These are phyloP conservation scores for Hiodon tergisus DNA, from an alignment of 2,113 vertebrate genomes.

Conservation along the genomic window DNA sequence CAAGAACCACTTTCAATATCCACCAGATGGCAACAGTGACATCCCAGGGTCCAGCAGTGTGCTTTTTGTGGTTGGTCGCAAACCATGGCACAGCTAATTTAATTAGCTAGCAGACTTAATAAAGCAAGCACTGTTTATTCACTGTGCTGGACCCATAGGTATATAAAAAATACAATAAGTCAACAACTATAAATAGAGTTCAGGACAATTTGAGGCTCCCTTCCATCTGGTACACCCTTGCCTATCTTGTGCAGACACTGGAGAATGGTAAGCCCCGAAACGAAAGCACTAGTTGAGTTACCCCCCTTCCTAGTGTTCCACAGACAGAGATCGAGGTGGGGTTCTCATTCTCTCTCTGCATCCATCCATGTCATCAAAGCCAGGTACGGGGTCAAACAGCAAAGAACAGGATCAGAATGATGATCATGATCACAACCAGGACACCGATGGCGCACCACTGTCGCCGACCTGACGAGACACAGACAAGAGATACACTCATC, in stretches of 20 bases:
- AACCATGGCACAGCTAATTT: slow-evolving; percentile 28
- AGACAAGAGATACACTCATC: neutral
- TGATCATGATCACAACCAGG: slow-evolving; percentile 58
- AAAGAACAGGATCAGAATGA: slow-evolving; percentile 67
- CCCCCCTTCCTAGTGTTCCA: slow-evolving; percentile 8
- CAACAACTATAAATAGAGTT: slow-evolving; percentile 34
- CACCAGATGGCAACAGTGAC: slow-evolving; percentile 45
- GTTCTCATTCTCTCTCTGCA: slow-evolving; percentile 7
- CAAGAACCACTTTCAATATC: slow-evolving; percentile 14
- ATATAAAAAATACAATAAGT: slow-evolving; percentile 56
- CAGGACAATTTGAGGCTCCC: slow-evolving; percentile 6
- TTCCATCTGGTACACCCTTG: no score
- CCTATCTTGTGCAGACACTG: neutral
- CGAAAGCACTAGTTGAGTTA: neutral
- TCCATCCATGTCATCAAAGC: slow-evolving; percentile 9
- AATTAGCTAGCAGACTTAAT: slow-evolving; percentile 24
- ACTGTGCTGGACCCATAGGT: slow-evolving; percentile 16
- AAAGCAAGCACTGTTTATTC: slow-evolving; percentile 17
- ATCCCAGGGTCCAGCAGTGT: slow-evolving; percentile 3
- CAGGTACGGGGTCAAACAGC: slow-evolving; percentile 50
- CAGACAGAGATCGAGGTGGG: neutral
- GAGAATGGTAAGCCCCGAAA: neutral
- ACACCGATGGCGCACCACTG: slow-evolving; percentile 72
- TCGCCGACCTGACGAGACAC: slow-evolving; percentile 52
- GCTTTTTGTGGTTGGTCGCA: slow-evolving; percentile 39